Evolutionary conservation across 2,113 vertebrate genomes (phyloP).

Genomic region (human): DNA sequence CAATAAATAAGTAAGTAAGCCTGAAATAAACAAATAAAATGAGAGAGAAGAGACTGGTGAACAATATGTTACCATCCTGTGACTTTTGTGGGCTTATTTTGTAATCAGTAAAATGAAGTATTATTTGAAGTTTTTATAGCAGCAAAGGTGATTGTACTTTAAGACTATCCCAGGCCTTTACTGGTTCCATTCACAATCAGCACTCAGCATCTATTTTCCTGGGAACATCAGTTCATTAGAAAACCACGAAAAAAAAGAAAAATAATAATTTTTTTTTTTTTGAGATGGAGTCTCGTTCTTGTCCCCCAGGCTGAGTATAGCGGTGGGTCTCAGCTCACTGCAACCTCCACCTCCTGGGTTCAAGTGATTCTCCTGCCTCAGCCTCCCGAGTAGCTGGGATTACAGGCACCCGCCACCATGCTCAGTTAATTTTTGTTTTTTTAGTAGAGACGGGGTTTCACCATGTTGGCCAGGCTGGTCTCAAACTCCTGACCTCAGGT

Average conservation of each 20-base stretch:
- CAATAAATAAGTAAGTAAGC: not conserved
- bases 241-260: not conserved
- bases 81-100: not conserved
- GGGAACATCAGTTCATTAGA: slow-evolving; percentile 27
- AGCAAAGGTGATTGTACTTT: not conserved
- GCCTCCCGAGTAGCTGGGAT: too few species aligned
- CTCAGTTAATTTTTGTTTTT: too few species aligned
- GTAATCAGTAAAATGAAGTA: slow-evolving; percentile 6
- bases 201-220: slow-evolving; percentile 17
- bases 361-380: too few species aligned
- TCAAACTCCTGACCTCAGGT: too few species aligned
- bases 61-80: not conserved
- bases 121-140: not conserved
- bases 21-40: not conserved
- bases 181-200: not conserved
- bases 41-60: not conserved
- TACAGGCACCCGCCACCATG: too few species aligned
- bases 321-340: too few species aligned
- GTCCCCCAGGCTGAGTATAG: too few species aligned
- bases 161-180: not conserved
- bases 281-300: too few species aligned
- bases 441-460: too few species aligned
- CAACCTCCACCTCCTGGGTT: too few species aligned
- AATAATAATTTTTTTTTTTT: too few species aligned
- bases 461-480: too few species aligned